Evolutionary conservation across 2,113 vertebrate species (phyloP), one percentile per base, ranked within the genome.

Genomic region (Phylloscopus trochilus): DNA sequence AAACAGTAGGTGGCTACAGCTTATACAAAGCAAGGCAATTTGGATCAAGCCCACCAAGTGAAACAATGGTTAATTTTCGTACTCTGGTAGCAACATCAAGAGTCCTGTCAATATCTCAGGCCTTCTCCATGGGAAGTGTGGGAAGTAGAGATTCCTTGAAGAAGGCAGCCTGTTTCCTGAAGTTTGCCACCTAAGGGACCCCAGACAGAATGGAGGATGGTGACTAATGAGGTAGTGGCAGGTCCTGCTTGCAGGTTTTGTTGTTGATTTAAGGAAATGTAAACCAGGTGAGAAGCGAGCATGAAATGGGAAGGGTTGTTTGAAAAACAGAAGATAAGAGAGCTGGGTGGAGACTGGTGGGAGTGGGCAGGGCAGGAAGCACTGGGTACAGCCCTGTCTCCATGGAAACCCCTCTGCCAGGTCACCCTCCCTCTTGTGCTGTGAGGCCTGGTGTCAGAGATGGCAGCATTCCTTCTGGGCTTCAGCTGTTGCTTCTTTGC

Each of bases 351-450:
- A 58, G 39, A n/a, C 76, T 59, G 28, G 9, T n/a, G 22, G 39
- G 33, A 83, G 7, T 3, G n/a, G 49, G 35, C 39, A 55, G 55
- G 37, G 33, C 27, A 19, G 58, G n/a, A 44, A 21, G 18, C 0
- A 0, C 24, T 4, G 4, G 31, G 7, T 16, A 7, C 13, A 17
- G 31, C 17, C 5, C 2, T 7, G 13, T 15, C 33, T 43, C 3
- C 1, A 8, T 4, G 8, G 52, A 24, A 20, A 35, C 22, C 22
- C 75, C 35, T 53, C 22, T 63, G 13, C 10, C 11, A 3, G 28
- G n/a, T 23, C 13, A 62, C 14, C 5, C 16, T 49, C 0, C 1
- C 15, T 46, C 13, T 21, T 68, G 41, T 35, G 66, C 55, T 51
- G 6, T 20, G 12, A 26, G 53, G 28, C 41, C n/a, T 53, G 43